Conservation (phyloP, 2,113 vertebrate species). For the Phylloscopus whistleri region DNA sequence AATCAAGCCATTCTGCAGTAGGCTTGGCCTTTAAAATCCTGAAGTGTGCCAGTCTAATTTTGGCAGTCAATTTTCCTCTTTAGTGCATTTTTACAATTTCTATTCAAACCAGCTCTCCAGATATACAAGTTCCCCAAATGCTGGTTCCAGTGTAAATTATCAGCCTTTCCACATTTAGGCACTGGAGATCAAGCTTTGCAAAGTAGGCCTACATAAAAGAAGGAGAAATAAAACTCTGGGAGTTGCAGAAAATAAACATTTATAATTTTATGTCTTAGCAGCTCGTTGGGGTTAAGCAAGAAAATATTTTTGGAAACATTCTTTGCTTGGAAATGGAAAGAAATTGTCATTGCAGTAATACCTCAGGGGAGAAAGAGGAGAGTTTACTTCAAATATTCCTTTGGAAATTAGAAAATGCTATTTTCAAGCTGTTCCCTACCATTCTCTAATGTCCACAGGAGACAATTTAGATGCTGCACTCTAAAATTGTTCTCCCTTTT, state of each 20-base stretch:
- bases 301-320: constrained; percentile 25
- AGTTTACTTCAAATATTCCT: constrained; percentile 7
- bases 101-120: constrained; percentile 35
- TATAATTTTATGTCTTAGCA: neutral
- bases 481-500: neutral
- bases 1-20: neutral
- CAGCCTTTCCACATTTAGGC: constrained; percentile 28
- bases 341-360: neutral
- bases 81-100: constrained; percentile 4
- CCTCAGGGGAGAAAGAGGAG: neutral
- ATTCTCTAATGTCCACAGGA: neutral
- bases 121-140: neutral
- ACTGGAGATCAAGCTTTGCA: neutral
- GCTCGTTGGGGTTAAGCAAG: neutral
- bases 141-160: constrained; percentile 25
- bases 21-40: neutral
- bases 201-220: neutral
- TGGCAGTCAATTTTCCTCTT: constrained; percentile 15
- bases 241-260: neutral
- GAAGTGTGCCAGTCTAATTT: neutral
- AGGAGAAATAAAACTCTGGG: neutral
- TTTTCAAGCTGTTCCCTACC: neutral
- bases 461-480: neutral
- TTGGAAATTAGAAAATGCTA: neutral
- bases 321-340: neutral